Evolutionary conservation across 1,140 invertebrate species (phyloP), one percentile per base, ranked within the genome.

Genomic region (Drosophila carrolli): DNA sequence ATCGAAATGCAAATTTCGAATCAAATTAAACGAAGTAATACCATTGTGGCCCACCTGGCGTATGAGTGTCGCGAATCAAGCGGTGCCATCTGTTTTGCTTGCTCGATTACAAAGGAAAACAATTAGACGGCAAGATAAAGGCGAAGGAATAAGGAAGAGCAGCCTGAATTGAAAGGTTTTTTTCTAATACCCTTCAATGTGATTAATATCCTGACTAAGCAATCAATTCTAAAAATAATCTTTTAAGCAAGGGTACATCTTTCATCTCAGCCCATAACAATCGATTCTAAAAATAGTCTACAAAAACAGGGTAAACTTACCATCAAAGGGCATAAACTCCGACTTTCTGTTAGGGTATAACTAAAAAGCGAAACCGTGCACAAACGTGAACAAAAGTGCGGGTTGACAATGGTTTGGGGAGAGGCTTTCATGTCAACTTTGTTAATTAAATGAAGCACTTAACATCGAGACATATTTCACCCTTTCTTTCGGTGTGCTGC

Each of bases 371-470:
- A 23, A 32, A 38, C 57, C 19, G 44, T 47, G 57, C 50, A 57
- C 32, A 60, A 60, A 46, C 27, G 38, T 23, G 23, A 23, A 23
- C 23, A 71, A 74, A 73, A 50, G 57, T 73, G 68, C 50, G 68
- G 67, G 50, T 47, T 53, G 55, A 70, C 66, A 73, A 71, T 41
- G 70, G 35, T 53, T 40, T 29, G 48, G 47, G 54, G 41, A 46
- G 65, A 23, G 54, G 75, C 83, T 83, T 88, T 88, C 79, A 88
- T 88, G 83, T 88, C 84, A 88, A 88, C 72, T 88, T 88, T 88
- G 79, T 88, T 88, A 88, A 88, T 88, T 88, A 88, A 88, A 88
- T 88, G 83, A 88, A 88, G 83, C 83, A 88, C 83, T 88, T 88
- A 88, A 82, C 83, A 83, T 88, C 53, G 76, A 75, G 65, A 88